These are phyloP conservation scores for Leuciscus idus DNA, from an alignment of 2,113 vertebrate species.

Conservation along the genomic window DNA sequence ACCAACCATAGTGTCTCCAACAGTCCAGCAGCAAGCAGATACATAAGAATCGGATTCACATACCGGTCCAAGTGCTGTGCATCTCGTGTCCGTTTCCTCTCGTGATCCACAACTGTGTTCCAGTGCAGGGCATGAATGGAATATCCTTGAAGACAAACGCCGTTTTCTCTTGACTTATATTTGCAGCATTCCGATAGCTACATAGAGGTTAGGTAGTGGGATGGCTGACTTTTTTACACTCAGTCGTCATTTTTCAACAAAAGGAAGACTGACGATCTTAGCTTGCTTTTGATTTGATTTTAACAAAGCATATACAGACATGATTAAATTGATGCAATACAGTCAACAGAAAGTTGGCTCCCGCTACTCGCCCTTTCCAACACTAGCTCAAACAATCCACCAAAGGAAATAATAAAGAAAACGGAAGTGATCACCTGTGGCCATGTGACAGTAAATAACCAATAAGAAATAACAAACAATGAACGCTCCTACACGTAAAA, in stretches of 20 bases:
- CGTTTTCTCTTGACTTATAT: not conserved
- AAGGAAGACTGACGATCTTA: not conserved
- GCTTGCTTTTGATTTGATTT: not conserved
- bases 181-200: not conserved
- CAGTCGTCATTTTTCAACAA: not conserved
- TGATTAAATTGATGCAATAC: not conserved
- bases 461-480: too few species aligned
- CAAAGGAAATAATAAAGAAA: too few species aligned
- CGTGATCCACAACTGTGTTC: not conserved
- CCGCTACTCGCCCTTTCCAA: too few species aligned
- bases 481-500: too few species aligned
- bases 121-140: not conserved
- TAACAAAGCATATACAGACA: not conserved
- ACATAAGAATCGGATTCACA: not conserved
- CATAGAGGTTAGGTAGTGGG: not conserved
- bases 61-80: conserved; percentile 1
- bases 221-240: not conserved
- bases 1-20: not conserved
- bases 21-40: not conserved
- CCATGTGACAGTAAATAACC: too few species aligned
- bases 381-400: too few species aligned
- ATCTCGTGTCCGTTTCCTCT: not conserved
- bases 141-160: not conserved
- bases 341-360: too few species aligned
- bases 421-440: too few species aligned